These are phyloP conservation scores for Ranitomeya imitator DNA, from an alignment of 2,113 vertebrate genomes.

Conservation along the genomic window DNA sequence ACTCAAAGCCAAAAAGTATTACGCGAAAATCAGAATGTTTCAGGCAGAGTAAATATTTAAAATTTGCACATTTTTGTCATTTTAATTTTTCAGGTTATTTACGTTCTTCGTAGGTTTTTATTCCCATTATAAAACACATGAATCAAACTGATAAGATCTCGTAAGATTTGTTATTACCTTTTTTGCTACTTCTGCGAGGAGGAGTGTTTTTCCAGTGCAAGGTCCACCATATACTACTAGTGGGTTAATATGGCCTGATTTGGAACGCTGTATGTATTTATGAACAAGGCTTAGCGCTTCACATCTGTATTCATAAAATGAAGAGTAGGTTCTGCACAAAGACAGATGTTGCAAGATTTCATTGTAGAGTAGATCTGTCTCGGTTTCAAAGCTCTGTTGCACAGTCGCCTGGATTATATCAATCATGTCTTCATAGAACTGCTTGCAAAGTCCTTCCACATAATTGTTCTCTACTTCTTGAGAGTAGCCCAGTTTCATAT, in stretches of 20 bases:
- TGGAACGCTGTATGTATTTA: constrained; percentile 88
- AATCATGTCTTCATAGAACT: constrained; percentile 99
- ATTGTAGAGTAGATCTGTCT: constrained; percentile 89
- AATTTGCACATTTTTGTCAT: neutral
- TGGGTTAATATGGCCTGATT: constrained; percentile 84
- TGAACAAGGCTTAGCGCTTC: constrained; percentile 88
- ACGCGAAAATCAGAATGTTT: neutral
- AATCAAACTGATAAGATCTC: neutral
- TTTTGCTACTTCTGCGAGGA: constrained; percentile 91
- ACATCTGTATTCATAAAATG: constrained; percentile 88
- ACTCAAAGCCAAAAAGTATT: neutral
- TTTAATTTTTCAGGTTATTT: neutral
- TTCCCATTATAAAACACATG: neutral
- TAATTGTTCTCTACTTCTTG: constrained; percentile 96
- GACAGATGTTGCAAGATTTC: constrained; percentile 96
- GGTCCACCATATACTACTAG: constrained; percentile 92
- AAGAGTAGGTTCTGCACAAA: constrained; percentile 86
- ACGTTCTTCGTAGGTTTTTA: neutral
- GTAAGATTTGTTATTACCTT: constrained; percentile 76
- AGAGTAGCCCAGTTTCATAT: constrained; percentile 97
- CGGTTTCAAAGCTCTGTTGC: constrained; percentile 95
- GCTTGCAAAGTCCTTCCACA: constrained; percentile 95
- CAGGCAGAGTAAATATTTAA: neutral
- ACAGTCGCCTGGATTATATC: constrained; percentile 98
- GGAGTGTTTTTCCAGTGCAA: constrained; percentile 94